Evolutionary conservation across 2,113 vertebrate genomes (phyloP).

Genomic region (Pampusana beccarii): DNA sequence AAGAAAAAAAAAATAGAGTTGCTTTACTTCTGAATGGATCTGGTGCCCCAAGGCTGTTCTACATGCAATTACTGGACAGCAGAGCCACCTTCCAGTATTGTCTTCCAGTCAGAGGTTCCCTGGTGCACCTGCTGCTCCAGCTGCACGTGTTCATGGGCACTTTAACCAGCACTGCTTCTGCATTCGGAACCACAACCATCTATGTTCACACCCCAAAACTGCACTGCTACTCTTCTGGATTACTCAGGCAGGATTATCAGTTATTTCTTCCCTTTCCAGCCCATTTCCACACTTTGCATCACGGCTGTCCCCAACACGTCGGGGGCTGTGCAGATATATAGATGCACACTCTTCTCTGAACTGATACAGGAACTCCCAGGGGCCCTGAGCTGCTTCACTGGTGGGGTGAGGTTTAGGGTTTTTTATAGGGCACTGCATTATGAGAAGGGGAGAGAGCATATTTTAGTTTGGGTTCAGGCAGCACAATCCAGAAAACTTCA

Average conservation of each 20-base stretch:
- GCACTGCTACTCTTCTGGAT: neutral
- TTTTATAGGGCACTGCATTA: neutral
- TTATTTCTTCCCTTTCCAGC: neutral
- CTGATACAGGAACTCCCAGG: neutral
- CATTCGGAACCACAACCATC: neutral
- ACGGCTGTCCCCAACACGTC: neutral
- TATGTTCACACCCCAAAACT: neutral
- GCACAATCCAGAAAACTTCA: neutral
- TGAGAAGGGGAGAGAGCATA: neutral
- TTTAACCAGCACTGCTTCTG: neutral
- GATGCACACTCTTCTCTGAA: neutral
- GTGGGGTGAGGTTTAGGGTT: neutral
- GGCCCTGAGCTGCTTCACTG: neutral
- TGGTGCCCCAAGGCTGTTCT: neutral
- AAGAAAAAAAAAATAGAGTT: neutral
- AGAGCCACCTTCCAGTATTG: neutral
- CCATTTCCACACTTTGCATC: neutral
- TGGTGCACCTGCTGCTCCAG: neutral
- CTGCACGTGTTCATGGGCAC: neutral
- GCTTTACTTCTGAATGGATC: neutral
- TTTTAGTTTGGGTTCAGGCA: neutral
- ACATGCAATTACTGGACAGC: neutral
- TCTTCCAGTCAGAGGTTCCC: neutral
- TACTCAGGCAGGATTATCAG: neutral
- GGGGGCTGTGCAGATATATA: neutral